A percentile compares a stretch with the other conserved stretches of the same genome.
Evolutionary conservation across 1,140 invertebrate genomes (phyloP).

Genomic region (Ganaspis sp.): DNA sequence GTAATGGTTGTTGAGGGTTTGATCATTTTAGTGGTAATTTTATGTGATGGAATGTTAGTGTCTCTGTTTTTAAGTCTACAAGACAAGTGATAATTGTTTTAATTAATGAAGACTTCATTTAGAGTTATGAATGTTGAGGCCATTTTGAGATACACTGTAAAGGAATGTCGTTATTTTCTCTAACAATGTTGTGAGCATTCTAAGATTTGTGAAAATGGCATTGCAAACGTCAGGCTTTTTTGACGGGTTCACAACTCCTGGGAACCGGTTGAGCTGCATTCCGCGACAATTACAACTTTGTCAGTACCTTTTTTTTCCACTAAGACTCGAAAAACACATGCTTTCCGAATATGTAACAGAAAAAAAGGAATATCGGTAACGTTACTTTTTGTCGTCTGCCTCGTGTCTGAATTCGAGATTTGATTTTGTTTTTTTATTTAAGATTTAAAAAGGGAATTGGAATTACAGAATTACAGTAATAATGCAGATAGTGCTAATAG

Average conservation of each 20-base stretch:
- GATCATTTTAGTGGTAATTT: too few relatives aligned
- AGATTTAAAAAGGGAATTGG: too few relatives aligned
- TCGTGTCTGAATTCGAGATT: neutral
- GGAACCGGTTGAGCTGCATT: constrained; percentile 54
- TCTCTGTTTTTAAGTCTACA: neutral
- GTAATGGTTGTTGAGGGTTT: too few relatives aligned
- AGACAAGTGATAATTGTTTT: neutral
- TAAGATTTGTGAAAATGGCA: constrained; percentile 27
- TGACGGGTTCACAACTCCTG: constrained; percentile 47
- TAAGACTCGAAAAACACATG: neutral
- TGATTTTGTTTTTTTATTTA: too few relatives aligned
- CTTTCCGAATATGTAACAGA: neutral
- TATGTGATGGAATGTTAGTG: too few relatives aligned
- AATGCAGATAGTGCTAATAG: too few relatives aligned
- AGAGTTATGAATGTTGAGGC: neutral
- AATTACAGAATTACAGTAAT: too few relatives aligned
- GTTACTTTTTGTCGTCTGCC: neutral
- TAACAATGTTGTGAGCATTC: constrained; percentile 12
- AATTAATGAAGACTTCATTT: neutral
- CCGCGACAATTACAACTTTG: constrained; percentile 44
- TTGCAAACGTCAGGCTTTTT: constrained; percentile 23
- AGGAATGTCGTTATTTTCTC: constrained; percentile 30
- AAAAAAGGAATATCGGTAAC: constrained; percentile 9
- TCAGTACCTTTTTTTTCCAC: neutral
- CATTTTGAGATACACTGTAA: constrained; percentile 40